Conservation (phyloP, 1,140 invertebrate genomes). For the Homalodisca vitripennis region DNA sequence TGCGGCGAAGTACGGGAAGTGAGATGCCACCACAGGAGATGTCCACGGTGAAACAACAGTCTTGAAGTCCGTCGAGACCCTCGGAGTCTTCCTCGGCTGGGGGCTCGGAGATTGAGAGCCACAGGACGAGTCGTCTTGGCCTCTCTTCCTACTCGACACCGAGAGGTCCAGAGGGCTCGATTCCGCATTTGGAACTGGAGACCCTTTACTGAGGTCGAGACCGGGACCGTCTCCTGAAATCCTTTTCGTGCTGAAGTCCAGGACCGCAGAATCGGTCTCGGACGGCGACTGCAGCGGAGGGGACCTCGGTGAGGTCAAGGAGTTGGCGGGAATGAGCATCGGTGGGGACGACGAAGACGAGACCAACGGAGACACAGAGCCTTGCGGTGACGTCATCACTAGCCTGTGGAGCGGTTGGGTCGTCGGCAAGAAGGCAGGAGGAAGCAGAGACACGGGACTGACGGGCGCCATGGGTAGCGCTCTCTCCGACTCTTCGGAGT, state of each 20-base stretch:
- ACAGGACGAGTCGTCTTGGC: slow-evolving; percentile 61
- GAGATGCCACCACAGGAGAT: slow-evolving; percentile 69
- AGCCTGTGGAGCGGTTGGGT: slow-evolving; percentile 64
- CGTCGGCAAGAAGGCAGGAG: slow-evolving; percentile 54
- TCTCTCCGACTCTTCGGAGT: slow-evolving; percentile 66
- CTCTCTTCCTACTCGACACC: slow-evolving; percentile 68
- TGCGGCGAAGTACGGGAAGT: slow-evolving; percentile 76
- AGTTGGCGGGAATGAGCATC: slow-evolving; percentile 51
- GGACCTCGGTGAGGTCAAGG: slow-evolving; percentile 46
- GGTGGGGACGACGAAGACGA: slow-evolving; percentile 60
- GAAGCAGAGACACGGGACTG: slow-evolving; percentile 49
- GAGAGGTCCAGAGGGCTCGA: slow-evolving; percentile 77
- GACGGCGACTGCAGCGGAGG: slow-evolving; percentile 49
- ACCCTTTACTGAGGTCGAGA: slow-evolving; percentile 62
- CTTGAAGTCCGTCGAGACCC: slow-evolving; percentile 56
- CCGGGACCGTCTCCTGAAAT: slow-evolving; percentile 53
- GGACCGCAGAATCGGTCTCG: slow-evolving; percentile 57
- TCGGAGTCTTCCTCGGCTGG: slow-evolving; percentile 40
- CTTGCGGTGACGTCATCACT: slow-evolving; percentile 64
- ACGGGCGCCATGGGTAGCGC: slow-evolving; percentile 51
- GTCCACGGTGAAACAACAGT: slow-evolving; percentile 71
- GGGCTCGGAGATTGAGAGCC: slow-evolving; percentile 50
- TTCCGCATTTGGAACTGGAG: slow-evolving; percentile 50
- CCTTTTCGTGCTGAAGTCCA: slow-evolving; percentile 76
- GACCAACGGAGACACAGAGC: slow-evolving; percentile 58